Base-by-base conservation (phyloP, 2,797 vertebrate genomes). In the Helicolenus hilgendorfi region DNA sequence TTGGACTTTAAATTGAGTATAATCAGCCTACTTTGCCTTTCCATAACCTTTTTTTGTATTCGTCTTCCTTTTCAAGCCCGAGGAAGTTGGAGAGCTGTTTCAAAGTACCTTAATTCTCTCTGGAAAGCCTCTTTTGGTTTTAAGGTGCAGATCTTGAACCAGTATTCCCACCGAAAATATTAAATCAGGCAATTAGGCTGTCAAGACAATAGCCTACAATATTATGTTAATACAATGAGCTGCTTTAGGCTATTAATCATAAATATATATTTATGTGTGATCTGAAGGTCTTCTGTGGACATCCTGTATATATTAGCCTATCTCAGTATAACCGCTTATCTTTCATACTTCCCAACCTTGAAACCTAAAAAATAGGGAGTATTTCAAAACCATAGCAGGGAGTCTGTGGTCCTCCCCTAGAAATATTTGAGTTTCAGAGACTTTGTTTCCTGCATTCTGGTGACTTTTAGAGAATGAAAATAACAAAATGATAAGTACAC, bases 1-100 rank as follows among this genome's bases (percentile, higher is more conserved):
- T 86, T 75, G 72, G 89, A 92, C 79, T 89, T 85, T 45, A 80
- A 85, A 89, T 84, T 81, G 77, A 82, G 78, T 69, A 77, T 89
- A 80, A 92, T 90, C 85, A 78, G 38, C 11, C 77, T 70, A 83
- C 65, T 77, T 79, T 85, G 78, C 64, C 71, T 83, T 77, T 62
- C 53, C 56, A 29, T 79, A 78, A 87, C 71, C 85, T 73, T 45
- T 62, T 72, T 62, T 77, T 75, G 64, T 65, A 49, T 36, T 82
- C 65, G 41, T 18, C 22, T 78, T 62, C 18, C 36, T 33, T 60
- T 76, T 67, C 49, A 71, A 83, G 45, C 64, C 67, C 2, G 4
- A 8, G 10, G 58, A 86, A 86, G 75, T 36, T 68, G 31, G 45
- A 65, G 60, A 70, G 64, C 63, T 72, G 35, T 86, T 74, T 83